phyloP scores from a whole-genome alignment of 2,113 vertebrate species.

The Hypomesus transpacificus region DNA sequence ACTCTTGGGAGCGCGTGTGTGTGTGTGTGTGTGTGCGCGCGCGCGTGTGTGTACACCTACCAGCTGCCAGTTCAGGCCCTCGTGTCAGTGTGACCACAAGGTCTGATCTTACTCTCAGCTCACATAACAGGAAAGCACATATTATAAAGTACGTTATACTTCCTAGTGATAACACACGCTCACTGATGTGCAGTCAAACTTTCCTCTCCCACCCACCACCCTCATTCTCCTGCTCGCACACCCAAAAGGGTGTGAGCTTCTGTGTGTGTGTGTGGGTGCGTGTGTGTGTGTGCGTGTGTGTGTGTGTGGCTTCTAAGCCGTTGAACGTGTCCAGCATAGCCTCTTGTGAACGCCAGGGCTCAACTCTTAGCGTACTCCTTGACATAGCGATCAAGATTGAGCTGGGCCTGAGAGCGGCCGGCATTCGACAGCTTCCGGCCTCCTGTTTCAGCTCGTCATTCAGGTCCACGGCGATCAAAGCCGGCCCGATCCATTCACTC shows the following conservation, averaged over 20 bases:
- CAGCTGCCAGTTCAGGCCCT: background rate
- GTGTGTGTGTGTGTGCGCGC: background rate
- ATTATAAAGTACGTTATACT: background rate
- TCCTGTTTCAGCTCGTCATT: conserved; percentile 18
- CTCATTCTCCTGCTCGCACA: background rate
- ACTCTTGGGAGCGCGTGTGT: background rate
- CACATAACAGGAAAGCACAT: too few species aligned
- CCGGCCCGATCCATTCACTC: conserved; percentile 26
- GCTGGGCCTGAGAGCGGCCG: background rate
- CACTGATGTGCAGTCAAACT: too few species aligned
- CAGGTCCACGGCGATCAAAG: conserved; percentile 37
- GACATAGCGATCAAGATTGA: background rate
- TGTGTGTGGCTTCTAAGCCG: background rate
- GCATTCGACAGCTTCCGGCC: conserved; percentile 22
- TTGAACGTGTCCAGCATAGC: background rate
- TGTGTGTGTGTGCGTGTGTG: too few species aligned
- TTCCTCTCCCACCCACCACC: conserved; percentile 22
- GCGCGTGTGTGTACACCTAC: conserved; percentile 10
- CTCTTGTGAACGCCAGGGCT: background rate
- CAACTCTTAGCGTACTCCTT: background rate
- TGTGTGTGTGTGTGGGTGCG: too few species aligned
- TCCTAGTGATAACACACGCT: background rate
- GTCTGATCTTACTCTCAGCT: background rate
- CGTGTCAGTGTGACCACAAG: background rate
- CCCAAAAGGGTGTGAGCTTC: background rate